These are phyloP conservation scores for Homarus americanus DNA, from an alignment of 1,140 invertebrate genomes.

Conservation along the genomic window DNA sequence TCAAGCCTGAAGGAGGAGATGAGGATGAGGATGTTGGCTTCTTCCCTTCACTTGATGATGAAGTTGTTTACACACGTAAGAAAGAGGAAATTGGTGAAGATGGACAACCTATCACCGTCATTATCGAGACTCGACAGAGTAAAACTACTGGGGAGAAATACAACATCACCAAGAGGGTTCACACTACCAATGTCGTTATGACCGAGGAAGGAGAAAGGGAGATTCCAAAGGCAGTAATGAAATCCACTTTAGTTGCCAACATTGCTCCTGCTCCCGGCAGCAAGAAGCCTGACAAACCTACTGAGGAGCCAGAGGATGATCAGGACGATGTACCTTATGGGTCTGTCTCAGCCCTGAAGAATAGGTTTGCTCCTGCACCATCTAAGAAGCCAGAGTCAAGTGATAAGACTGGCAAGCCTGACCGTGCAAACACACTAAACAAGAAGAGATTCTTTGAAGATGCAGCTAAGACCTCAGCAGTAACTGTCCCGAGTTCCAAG, in stretches of 20 bases:
- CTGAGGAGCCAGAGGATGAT: constrained; percentile 43
- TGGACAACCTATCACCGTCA: constrained; percentile 57
- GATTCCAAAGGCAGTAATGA: constrained; percentile 37
- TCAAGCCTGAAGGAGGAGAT: constrained; percentile 65
- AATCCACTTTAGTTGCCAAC: constrained; percentile 50
- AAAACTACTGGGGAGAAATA: constrained; percentile 71
- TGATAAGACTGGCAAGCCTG: constrained; percentile 29
- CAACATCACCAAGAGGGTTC: constrained; percentile 73
- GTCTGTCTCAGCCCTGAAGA: constrained; percentile 71
- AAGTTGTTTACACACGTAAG: constrained; percentile 71
- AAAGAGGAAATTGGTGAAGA: constrained; percentile 66
- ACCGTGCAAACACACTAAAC: constrained; percentile 63
- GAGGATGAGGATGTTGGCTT: constrained; percentile 64
- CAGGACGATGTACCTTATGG: constrained; percentile 61
- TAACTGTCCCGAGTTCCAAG: constrained; percentile 4
- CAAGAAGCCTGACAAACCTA: constrained; percentile 17
- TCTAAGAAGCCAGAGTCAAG: constrained; percentile 33
- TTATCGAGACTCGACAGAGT: constrained; percentile 72
- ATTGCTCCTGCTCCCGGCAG: background rate
- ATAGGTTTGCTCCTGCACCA: constrained; percentile 43
- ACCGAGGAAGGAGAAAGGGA: constrained; percentile 70
- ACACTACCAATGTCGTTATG: constrained; percentile 69
- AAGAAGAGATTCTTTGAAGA: constrained; percentile 72
- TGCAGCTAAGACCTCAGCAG: constrained; percentile 53
- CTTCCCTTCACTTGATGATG: constrained; percentile 73